Evolutionary conservation across 2,888 invertebrate species (phyloP).

Genomic region (Hydrotaea diabolus): DNA sequence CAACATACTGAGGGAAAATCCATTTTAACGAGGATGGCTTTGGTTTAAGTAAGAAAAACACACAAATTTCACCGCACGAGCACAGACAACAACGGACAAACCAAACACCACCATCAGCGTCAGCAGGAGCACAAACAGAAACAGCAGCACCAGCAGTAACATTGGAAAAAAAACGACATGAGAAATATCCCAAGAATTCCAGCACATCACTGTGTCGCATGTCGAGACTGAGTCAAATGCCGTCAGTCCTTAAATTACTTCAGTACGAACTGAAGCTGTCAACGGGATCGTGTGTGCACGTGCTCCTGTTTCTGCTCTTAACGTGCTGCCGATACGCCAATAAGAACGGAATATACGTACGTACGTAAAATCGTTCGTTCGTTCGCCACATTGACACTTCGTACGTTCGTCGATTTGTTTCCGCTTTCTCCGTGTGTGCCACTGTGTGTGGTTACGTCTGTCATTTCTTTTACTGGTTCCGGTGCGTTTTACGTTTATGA

Average conservation of each 20-base stretch:
- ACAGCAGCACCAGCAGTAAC: constrained; percentile 36
- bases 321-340: constrained; percentile 27
- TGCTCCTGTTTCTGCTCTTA: constrained; percentile 32
- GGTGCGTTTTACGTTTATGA: constrained; percentile 38
- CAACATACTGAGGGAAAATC: constrained; percentile 36
- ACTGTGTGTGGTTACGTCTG: constrained; percentile 21
- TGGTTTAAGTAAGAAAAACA: constrained; percentile 42
- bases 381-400: constrained; percentile 42
- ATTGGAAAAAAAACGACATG: constrained; percentile 36
- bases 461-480: constrained; percentile 24
- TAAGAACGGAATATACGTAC: constrained; percentile 16
- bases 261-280: constrained; percentile 66
- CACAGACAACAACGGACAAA: constrained; percentile 44
- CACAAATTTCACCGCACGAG: constrained; percentile 58
- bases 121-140: constrained; percentile 18
- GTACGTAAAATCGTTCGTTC: constrained; percentile 45
- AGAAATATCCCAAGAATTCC: constrained; percentile 62
- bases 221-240: constrained; percentile 64
- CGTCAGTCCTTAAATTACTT: constrained; percentile 67
- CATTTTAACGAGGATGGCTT: constrained; percentile 52
- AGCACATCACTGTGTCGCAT: constrained; percentile 62
- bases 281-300: constrained; percentile 65
- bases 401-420: constrained; percentile 45
- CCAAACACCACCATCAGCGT: constrained; percentile 24
- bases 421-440: background rate